Evolutionary conservation across 1,140 invertebrate genomes (phyloP), one percentile per base, ranked within the genome.

Genomic region (Glossosoma conforme): DNA sequence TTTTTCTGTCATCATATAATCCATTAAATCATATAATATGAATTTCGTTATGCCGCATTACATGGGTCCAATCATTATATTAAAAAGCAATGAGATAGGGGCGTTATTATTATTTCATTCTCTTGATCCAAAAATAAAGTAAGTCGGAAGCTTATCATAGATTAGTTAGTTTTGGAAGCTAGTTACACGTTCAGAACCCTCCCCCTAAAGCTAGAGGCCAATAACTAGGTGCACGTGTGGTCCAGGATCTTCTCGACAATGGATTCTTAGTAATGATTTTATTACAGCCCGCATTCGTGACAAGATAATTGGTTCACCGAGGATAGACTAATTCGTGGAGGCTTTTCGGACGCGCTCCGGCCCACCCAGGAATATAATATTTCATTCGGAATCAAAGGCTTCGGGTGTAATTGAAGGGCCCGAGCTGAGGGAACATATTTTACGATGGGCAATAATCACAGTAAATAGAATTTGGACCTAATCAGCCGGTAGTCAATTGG

Each of bases 271-370:
- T 57, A 57, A 57, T 53, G 55, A 57, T 57, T 57, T 57, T 57
- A 57, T 57, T 57, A 57, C 21, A 41, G 55, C 36, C 48, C 48
- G 55, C 50, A 52, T 41, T 56, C 55, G 55, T 57, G 55, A 57
- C 55, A 57, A 51, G 40, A 51, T 57, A 57, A 57, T 57, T 57
- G 55, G 50, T 57, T 37, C 20, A 38, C 30, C 45, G 44, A 49
- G 21, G 37, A 46, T 45, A 22, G 17, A 46, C 44, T 46, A 45
- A 53, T 46, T 46, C 51, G 43, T 43, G 45, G n/a, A 41, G 38
- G 48, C 18, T 36, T 21, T 19, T 10, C n/a, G 15, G n/a, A 15
- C 41, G 13, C n/a, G 13, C 18, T 13, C 19, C 14, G 24, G 48
- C 17, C 40, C 48, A 44, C 40, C 48, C 48, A 46, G 48, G 19